Evolutionary conservation across 2,113 vertebrate species (phyloP).

Genomic region (Leuciscus idus): DNA sequence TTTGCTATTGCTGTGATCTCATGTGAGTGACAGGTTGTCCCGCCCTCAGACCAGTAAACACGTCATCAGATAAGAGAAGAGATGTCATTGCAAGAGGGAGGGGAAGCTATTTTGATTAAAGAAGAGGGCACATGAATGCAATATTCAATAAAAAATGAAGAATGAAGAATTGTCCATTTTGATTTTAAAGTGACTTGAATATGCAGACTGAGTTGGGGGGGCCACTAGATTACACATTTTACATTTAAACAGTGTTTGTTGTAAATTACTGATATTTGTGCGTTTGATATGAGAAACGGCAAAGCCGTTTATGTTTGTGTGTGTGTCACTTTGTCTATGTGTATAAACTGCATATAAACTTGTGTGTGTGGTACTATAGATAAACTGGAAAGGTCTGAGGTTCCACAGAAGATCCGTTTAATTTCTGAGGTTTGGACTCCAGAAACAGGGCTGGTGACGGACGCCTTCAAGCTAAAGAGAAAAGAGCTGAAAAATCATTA

Average conservation of each 20-base stretch:
- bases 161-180: too few relatives aligned
- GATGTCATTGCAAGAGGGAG: too few relatives aligned
- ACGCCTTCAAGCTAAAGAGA: constrained; percentile 97
- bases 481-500: constrained; percentile 97
- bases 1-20: too few relatives aligned
- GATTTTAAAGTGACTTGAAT: too few relatives aligned
- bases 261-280: neutral
- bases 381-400: constrained; percentile 95
- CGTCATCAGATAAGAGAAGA: too few relatives aligned
- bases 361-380: constrained; percentile 70
- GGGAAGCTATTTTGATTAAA: too few relatives aligned
- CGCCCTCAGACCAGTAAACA: too few relatives aligned
- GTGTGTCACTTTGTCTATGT: neutral
- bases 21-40: too few relatives aligned
- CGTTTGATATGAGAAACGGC: neutral
- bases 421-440: constrained; percentile 96
- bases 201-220: too few relatives aligned
- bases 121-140: too few relatives aligned
- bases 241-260: neutral
- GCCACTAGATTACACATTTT: neutral
- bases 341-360: neutral
- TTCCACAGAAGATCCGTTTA: constrained; percentile 90
- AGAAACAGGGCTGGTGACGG: constrained; percentile 94
- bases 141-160: too few relatives aligned
- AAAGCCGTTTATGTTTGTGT: neutral